These are phyloP conservation scores for Psammodynastes pulverulentus DNA, from an alignment of 2,113 vertebrate genomes.

Conservation along the genomic window DNA sequence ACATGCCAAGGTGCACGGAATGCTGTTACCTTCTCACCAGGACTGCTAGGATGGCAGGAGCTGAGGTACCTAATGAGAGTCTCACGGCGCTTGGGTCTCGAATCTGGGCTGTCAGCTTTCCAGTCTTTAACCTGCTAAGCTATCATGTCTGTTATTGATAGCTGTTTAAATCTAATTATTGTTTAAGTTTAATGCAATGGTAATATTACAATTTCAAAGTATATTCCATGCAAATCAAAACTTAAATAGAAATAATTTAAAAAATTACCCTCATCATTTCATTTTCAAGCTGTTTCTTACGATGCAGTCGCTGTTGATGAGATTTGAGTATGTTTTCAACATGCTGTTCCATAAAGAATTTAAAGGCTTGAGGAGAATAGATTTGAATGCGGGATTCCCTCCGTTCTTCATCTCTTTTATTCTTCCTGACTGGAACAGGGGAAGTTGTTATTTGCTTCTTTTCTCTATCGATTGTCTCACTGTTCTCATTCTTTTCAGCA, in stretches of 20 bases:
- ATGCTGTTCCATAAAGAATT: slow-evolving; percentile 99
- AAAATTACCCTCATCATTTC: slow-evolving; percentile 95
- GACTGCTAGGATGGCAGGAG: neutral
- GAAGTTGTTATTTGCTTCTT: slow-evolving; percentile 97
- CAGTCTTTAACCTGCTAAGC: neutral
- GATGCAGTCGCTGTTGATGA: slow-evolving; percentile 89
- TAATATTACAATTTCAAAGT: neutral
- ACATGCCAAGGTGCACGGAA: neutral
- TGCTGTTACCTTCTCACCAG: neutral
- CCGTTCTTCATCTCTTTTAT: slow-evolving; percentile 89
- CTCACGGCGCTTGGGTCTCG: neutral
- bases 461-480: slow-evolving; percentile 79
- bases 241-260: slow-evolving; percentile 24
- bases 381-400: slow-evolving; percentile 85
- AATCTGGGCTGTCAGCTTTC: neutral
- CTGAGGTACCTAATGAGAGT: neutral
- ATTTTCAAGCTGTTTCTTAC: slow-evolving; percentile 94
- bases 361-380: slow-evolving; percentile 98
- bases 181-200: neutral
- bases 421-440: slow-evolving; percentile 89
- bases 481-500: slow-evolving; percentile 63
- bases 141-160: no score
- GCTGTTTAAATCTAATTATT: neutral
- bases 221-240: neutral
- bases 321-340: slow-evolving; percentile 98